Base-by-base conservation (phyloP, 2,888 invertebrate genomes). In the Eudasyphora cyanicolor region DNA sequence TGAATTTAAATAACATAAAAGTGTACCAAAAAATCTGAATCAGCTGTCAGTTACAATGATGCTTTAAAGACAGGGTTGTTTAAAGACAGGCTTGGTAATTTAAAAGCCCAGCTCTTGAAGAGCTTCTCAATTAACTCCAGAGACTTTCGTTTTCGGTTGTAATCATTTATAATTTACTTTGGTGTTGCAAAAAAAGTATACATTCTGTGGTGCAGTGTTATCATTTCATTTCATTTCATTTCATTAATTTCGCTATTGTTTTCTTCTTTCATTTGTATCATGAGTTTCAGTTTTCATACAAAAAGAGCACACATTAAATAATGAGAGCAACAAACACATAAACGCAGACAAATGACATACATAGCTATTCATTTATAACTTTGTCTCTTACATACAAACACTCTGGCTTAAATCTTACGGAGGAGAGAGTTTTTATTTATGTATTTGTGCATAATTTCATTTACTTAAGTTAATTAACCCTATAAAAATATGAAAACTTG, bases 381-480 rank as follows among this genome's bases (percentile, higher is more conserved):
- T 45, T 1, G 14, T n/a, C 45, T 2, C 45, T 2, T 38, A 45
- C 45, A 45, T 45, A n/a, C 4, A 45, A 4, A 45, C 45, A 45
- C n/a, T 12, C n/a, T n/a, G n/a, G n/a, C n/a, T n/a, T n/a, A n/a
- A n/a, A n/a, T n/a, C n/a, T n/a, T n/a, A n/a, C n/a, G n/a, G n/a
- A 4, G 2, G 49, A 49, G 49, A 19, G n/a, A 17, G 17, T 19
- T 49, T 6, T 49, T 1, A 17, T 49, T 4, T n/a, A 45, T 8
- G 10, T 45, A 24, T 57, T 54, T 57, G 27, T 57, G 24, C 57
- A 24, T 57, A 57, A 57, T 67, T 67, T 67, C 64, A 38, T 67
- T n/a, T n/a, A n/a, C n/a, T n/a, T 24, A 67, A 42, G 21, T 42
- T 67, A 38, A 67, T 38, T 67, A 67, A 21, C 17, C 42, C 19